Conservation (phyloP, 2,888 invertebrate species). For the Macaria notata region DNA sequence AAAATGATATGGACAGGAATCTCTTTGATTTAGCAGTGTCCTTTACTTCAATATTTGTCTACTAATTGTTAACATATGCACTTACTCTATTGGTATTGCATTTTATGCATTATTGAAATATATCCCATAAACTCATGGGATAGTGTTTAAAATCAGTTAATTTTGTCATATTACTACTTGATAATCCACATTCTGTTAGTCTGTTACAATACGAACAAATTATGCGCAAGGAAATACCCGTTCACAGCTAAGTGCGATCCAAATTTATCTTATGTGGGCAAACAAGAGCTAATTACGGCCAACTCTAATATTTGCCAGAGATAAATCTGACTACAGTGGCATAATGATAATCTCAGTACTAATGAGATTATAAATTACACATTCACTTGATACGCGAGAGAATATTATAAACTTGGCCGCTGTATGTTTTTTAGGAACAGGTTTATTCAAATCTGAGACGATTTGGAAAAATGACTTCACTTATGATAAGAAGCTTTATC, state of each 20-base stretch:
- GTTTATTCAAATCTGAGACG: conserved; percentile 17
- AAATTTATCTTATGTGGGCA: conserved; percentile 64
- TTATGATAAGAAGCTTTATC: conserved; percentile 17
- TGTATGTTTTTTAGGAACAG: conserved; percentile 22
- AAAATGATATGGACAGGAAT: too few species aligned
- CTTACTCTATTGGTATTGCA: too few species aligned
- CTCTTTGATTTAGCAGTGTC: too few species aligned
- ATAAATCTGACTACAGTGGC: conserved; percentile 68
- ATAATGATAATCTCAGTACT: conserved; percentile 50
- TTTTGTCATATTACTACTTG: too few species aligned
- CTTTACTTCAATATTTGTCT: too few species aligned
- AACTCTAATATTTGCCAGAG: conserved; percentile 71
- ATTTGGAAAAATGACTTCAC: conserved; percentile 22
- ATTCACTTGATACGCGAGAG: conserved; percentile 27
- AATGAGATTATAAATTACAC: conserved; percentile 44
- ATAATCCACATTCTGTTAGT: background rate
- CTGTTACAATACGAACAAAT: conserved; percentile 9
- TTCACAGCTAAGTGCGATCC: conserved; percentile 51
- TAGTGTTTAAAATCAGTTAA: too few species aligned
- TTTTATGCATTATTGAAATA: too few species aligned
- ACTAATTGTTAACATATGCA: too few species aligned
- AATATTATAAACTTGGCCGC: conserved; percentile 23
- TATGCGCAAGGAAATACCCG: conserved; percentile 45
- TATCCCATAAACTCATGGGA: too few species aligned
- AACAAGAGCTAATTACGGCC: conserved; percentile 70